phyloP scores from a whole-genome alignment of 2,797 vertebrate species.

The Sebastes steindachneri region DNA sequence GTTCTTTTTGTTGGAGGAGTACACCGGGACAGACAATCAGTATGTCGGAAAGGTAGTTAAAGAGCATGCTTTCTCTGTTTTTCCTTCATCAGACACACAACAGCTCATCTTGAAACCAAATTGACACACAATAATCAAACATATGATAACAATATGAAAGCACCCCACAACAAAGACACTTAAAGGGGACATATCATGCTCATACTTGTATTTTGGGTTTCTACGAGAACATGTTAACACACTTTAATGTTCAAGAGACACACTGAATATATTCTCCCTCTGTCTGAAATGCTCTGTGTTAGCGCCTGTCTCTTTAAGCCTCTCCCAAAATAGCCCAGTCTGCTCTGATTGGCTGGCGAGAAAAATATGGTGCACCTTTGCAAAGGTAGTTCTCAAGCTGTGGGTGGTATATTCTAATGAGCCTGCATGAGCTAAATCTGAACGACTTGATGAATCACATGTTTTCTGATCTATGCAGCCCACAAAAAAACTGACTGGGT shows the following conservation, averaged over 20 bases:
- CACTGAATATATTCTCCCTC: background rate
- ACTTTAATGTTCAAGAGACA: background rate
- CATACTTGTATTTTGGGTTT: background rate
- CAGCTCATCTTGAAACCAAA: background rate
- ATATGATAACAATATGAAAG: background rate
- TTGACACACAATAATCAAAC: background rate
- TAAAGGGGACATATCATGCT: background rate
- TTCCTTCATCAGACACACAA: background rate
- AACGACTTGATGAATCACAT: no score
- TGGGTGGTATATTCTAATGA: background rate
- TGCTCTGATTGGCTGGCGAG: background rate
- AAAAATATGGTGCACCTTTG: no score
- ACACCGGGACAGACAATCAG: constrained; percentile 91
- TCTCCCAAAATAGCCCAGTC: background rate
- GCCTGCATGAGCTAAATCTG: background rate
- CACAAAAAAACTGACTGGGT: no score
- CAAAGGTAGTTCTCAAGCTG: no score
- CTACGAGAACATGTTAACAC: background rate
- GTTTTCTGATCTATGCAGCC: no score
- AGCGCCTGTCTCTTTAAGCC: background rate
- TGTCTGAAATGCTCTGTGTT: background rate
- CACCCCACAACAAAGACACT: background rate
- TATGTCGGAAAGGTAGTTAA: constrained; percentile 93
- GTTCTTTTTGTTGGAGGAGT: constrained; percentile 96
- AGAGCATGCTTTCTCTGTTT: background rate